A percentile compares a stretch with the other conserved stretches of the same genome.
Evolutionary conservation across 2,113 vertebrate genomes (phyloP).

Genomic region (Hirundichthys speculiger): DNA sequence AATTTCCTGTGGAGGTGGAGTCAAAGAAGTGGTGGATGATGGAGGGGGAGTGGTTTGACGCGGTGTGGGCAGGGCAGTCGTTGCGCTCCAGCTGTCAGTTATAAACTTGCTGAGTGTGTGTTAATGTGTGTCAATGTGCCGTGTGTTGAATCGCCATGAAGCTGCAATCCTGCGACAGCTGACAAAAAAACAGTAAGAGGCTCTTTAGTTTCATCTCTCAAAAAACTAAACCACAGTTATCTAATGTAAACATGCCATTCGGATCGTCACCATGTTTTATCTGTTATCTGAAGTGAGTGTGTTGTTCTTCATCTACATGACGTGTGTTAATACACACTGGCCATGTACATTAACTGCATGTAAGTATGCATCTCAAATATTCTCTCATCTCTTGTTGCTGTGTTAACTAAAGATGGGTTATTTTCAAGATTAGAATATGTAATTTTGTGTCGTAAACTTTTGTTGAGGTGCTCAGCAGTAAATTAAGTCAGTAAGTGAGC

Average conservation of each 20-base stretch:
- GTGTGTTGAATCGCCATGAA: conserved; percentile 21
- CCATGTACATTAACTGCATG: conserved; percentile 1
- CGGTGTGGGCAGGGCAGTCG: conserved; percentile 19
- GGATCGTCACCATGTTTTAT: neutral
- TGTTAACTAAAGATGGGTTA: neutral
- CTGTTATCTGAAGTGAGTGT: neutral
- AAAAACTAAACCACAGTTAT: neutral
- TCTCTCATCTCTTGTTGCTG: neutral
- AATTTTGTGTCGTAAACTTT: too few relatives aligned
- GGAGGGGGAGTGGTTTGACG: neutral
- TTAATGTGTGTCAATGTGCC: conserved; percentile 33
- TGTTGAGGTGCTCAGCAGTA: too few relatives aligned
- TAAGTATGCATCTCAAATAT: neutral
- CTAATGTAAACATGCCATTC: too few relatives aligned
- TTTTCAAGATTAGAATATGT: too few relatives aligned
- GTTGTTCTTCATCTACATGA: neutral
- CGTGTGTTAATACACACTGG: neutral
- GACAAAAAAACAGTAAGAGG: conserved; percentile 35
- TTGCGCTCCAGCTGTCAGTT: conserved; percentile 33
- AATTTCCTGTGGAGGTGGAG: conserved; percentile 16
- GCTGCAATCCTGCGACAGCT: conserved; percentile 13
- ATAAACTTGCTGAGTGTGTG: conserved; percentile 49
- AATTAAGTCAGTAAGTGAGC: too few relatives aligned
- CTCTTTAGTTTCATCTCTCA: neutral
- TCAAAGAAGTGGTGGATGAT: neutral